Base-by-base conservation (phyloP, 2,888 invertebrate species). In the Cataglyphis livida region DNA sequence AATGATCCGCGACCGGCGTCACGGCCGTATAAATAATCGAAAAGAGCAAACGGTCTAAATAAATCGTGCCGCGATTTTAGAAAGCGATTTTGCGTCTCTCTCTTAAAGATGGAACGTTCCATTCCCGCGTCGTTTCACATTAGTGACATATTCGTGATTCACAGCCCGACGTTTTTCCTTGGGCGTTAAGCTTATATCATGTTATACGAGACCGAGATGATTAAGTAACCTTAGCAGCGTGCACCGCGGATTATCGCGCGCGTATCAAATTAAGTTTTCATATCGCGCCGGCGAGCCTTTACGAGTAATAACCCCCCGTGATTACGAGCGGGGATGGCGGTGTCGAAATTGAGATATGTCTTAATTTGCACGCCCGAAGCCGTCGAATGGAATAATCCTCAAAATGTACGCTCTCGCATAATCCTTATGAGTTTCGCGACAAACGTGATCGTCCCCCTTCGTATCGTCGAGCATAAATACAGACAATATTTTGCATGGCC, bases 321-420 rank as follows among this genome's bases (percentile, higher is more conserved):
- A 81, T 57, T 64, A 54, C 76, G 65, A 57, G 3, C 61, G 41
- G 28, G 32, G 57, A 54, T n/a, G 65, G 28, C 28, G 78, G 21
- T 59, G 70, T 18, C 78, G 78, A 70, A 78, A 78, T 78, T 70
- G 78, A 78, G 70, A 70, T 70, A 70, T 32, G 70, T 78, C 70
- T 78, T 70, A 70, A 78, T 78, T 78, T 59, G 59, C 78, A 59
- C 38, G 64, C 44, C 48, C 66, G 57, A 82, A 51, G 59, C 48
- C 59, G 83, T 28, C 73, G 84, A 86, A 83, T 83, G 82, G 76
- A 81, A 84, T 87, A 85, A 88, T 85, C 87, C 81, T 82, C 70
- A 68, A 51, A 51, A 54, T 86, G 74, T 54, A 74, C 21, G 61
- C 76, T 32, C 38, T 51, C 66, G 74, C 85, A 70, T 81, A 75